Evolutionary conservation across 2,888 invertebrate species (phyloP).

Genomic region (Apotomis betuletana): DNA sequence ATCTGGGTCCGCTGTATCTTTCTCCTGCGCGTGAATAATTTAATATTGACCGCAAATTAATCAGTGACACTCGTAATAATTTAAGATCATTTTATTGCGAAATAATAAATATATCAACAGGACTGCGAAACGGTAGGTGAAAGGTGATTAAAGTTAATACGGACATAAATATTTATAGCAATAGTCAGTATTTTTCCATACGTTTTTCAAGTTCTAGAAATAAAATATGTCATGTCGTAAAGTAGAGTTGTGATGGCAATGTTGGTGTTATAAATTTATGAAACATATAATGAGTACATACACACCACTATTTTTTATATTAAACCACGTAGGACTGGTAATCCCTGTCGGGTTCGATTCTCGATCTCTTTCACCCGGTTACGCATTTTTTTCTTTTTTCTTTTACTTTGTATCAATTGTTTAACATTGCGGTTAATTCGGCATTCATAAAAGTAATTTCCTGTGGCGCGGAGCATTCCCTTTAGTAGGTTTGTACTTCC

Average conservation of each 20-base stretch:
- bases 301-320: no score
- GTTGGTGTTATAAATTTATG: no score
- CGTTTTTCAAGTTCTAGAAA: background rate
- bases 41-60: constrained; percentile 33
- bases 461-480: no score
- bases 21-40: constrained; percentile 16
- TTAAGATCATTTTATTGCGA: constrained; percentile 24
- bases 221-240: background rate
- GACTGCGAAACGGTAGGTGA: constrained; percentile 25
- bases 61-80: constrained; percentile 32
- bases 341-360: no score
- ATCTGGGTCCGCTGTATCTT: constrained; percentile 8
- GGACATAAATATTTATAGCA: constrained; percentile 18
- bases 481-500: no score
- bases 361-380: no score
- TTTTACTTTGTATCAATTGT: no score
- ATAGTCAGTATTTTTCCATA: background rate
- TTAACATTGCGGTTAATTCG: no score
- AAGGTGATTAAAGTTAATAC: constrained; percentile 20
- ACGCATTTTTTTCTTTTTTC: no score
- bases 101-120: constrained; percentile 18
- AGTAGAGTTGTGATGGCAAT: background rate
- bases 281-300: no score
- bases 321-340: no score
- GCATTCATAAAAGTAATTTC: no score